phyloP scores from a whole-genome alignment of 2,888 invertebrate species.

The Acholoe squamosa region DNA sequence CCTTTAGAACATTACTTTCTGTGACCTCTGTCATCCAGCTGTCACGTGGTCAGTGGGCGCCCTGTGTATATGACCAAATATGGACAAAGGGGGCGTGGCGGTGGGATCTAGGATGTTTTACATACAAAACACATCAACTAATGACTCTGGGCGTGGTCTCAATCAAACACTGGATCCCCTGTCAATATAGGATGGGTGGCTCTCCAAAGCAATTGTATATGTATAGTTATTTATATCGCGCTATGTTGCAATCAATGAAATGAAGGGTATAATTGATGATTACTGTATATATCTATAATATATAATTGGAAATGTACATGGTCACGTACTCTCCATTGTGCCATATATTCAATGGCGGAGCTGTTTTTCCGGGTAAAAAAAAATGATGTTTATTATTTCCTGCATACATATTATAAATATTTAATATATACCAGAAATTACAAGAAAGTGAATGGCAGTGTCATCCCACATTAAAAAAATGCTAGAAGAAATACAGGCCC shows the following conservation, averaged over 20 bases:
- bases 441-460: not conserved
- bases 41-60: not conserved
- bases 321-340: slow-evolving; percentile 28
- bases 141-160: slow-evolving; percentile 44
- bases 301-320: slow-evolving; percentile 38
- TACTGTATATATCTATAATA: slow-evolving; percentile 47
- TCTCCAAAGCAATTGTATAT: slow-evolving; percentile 14
- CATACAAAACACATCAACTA: not conserved
- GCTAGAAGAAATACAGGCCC: not conserved
- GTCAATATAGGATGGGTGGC: not conserved
- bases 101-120: slow-evolving; percentile 27
- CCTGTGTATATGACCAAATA: not conserved
- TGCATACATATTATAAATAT: slow-evolving; percentile 32
- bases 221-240: slow-evolving; percentile 55
- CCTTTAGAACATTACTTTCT: not conserved
- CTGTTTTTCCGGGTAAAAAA: slow-evolving; percentile 43
- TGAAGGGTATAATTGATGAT: slow-evolving; percentile 48
- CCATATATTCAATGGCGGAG: slow-evolving; percentile 52
- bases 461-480: not conserved
- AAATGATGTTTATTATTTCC: slow-evolving; percentile 21
- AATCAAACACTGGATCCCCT: slow-evolving; percentile 35
- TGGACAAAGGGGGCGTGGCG: slow-evolving; percentile 31
- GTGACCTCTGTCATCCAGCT: not conserved
- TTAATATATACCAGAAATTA: slow-evolving; percentile 7
- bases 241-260: slow-evolving; percentile 44